Base-by-base conservation (phyloP, 2,113 vertebrate species). In the Oreocharis arfaki region DNA sequence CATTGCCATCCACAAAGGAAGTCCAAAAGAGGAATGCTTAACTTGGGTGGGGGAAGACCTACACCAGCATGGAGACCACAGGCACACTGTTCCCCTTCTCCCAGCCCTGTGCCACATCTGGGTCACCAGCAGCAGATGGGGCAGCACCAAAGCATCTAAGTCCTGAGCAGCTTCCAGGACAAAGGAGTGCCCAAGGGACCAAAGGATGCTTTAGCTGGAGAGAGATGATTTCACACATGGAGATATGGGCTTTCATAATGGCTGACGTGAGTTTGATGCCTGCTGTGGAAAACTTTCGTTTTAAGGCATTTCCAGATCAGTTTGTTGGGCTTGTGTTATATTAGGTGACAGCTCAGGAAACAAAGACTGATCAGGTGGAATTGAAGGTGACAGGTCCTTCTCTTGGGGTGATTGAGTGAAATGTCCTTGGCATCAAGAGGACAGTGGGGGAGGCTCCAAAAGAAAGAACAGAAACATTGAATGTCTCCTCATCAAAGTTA, bases 41-140 rank as follows among this genome's bases (percentile, higher is more conserved):
- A 14, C 22, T 60, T 44, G 19, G 5, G 10, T 22, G 77, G 30
- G 27, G 53, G 19, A 57, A 89, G 26, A 27, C 6, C 41, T 21
- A 3, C 3, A 6, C 7, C 28, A 33, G n/a, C 35, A 37, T 1
- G 3, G 42, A 26, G 42, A 50, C 14, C 41, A 23, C 39, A 30
- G 18, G 13, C 22, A 11, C 35, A 6, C 4, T 20, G 10, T 2
- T 39, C 22, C 30, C 32, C 56, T 53, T 67, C 52, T 61, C 37
- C 50, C 61, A 59, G 4, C 9, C 42, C 26, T 16, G 10, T 10
- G 6, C 28, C 57, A 59, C 0, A 0, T 11, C 39, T 2, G 6
- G 23, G 23, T 50, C 67, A n/a, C 41, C 30, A n/a, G 32, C 24
- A 93, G 44, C 16, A 55, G 26, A 3, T 13, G 18, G 0, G 0